Evolutionary conservation across 1,140 invertebrate species (phyloP).

Genomic region (Drosophila persimilis): DNA sequence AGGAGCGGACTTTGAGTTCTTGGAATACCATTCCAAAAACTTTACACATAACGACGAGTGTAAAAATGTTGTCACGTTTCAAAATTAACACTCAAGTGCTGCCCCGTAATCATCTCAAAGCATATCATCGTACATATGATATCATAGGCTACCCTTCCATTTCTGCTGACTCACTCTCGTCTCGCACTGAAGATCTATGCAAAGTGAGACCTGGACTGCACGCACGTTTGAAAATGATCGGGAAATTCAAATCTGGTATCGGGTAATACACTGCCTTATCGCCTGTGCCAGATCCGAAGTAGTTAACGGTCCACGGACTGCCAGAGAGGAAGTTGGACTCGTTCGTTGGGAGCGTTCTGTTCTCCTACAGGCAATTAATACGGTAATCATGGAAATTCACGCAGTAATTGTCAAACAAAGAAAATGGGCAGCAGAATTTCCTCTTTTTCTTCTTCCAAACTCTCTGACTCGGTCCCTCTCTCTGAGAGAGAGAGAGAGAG

Average conservation of each 20-base stretch:
- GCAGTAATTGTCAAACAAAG: constrained; percentile 71
- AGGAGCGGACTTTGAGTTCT: no score
- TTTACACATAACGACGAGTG: no score
- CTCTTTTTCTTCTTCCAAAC: constrained; percentile 1
- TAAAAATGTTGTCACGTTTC: no score
- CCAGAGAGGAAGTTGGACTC: constrained; percentile 36
- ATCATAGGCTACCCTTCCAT: no score
- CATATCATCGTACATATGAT: no score
- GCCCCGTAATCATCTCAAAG: no score
- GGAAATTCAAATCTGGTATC: neutral
- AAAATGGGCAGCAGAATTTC: constrained; percentile 28
- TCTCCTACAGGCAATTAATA: constrained; percentile 39
- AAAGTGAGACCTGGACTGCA: no score
- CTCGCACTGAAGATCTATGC: no score
- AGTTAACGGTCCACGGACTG: constrained; percentile 10
- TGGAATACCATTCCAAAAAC: no score
- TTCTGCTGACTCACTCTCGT: no score
- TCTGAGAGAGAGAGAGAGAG: neutral
- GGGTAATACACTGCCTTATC: constrained; percentile 9
- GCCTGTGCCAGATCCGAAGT: constrained; percentile 20
- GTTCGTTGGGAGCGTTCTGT: constrained; percentile 28
- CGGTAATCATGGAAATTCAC: constrained; percentile 64
- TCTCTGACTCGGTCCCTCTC: neutral
- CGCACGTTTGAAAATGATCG: neutral
- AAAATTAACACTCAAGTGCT: no score